Base-by-base conservation (phyloP, 2,888 invertebrate genomes). In the Entomobrya multifasciata region DNA sequence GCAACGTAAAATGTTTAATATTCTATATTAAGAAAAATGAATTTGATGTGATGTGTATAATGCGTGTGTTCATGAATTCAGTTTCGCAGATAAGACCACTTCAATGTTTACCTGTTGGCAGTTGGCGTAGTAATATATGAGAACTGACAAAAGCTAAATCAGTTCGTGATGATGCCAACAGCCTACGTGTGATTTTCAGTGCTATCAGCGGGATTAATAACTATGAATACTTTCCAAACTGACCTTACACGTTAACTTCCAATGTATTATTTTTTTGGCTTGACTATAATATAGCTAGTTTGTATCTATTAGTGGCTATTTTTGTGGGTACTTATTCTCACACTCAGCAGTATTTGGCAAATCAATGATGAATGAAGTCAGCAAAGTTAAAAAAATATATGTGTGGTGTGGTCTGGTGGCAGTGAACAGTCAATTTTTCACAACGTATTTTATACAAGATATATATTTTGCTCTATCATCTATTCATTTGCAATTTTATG, bases 231-330 rank as follows among this genome's bases (percentile, higher is more conserved):
- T 82, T 82, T 82, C 60, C 17, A 72, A 81, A 60, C 36, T 41
- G 81, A 82, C 81, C 81, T 82, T 74, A 82, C 65, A 62, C 49
- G 62, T 55, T 74, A 60, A 60, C 74, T 62, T 82, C 27, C 25
- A 27, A 22, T 44, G 44, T 74, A 10, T 25, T n/a, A n/a, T n/a
- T 25, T 57, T 4, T 4, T 20, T 11, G n/a, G 44, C 47, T 65
- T 65, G n/a, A n/a, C n/a, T n/a, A n/a, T 65, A 65, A 49, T 79
- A 49, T 49, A 77, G 65, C 47, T 79, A 67, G 30, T 65, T 65
- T 62, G 1, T 62, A 13, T 10, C 62, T 15, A 30, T 11, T 30
- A 30, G 13, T 62, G 30, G 27, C 27, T 27, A 62, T 62, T 62
- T 62, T 22, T 70, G 47, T 22, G 44, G 11, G 67, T 20, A 30